Conservation (phyloP, 2,888 invertebrate genomes). For the Mimumesa dahlbomi region DNA sequence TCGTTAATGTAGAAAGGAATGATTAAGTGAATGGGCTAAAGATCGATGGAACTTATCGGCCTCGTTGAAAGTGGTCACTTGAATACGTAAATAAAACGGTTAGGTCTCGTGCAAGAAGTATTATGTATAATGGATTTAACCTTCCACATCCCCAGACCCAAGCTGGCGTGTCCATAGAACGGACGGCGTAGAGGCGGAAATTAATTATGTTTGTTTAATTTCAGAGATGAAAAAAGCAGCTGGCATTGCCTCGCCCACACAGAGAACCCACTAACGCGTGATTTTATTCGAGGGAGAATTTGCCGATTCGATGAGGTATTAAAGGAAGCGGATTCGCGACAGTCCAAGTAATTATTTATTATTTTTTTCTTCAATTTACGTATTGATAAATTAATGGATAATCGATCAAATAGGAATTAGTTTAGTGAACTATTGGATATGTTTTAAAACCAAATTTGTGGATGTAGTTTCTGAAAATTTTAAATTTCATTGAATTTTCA, state of each 20-base stretch:
- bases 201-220: conserved; percentile 62
- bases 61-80: conserved; percentile 22
- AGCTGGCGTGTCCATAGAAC: conserved; percentile 16
- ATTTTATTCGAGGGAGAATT: conserved; percentile 4
- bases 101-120: conserved; percentile 30
- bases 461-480: too few relatives aligned
- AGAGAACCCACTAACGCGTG: neutral
- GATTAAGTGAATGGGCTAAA: conserved; percentile 1
- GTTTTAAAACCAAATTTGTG: too few relatives aligned
- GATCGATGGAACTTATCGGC: conserved; percentile 16
- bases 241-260: conserved; percentile 27
- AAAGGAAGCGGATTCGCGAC: neutral
- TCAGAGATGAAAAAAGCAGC: conserved; percentile 48
- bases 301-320: neutral
- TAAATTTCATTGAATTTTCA: too few relatives aligned
- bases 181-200: conserved; percentile 38
- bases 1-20: too few relatives aligned
- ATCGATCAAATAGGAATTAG: neutral
- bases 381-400: neutral
- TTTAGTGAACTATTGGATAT: too few relatives aligned
- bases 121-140: conserved; percentile 50
- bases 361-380: neutral
- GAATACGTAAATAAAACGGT: conserved; percentile 46
- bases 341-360: neutral
- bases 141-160: conserved; percentile 27